These are phyloP conservation scores for Tetanocera ferruginea DNA, from an alignment of 2,888 invertebrate genomes.

Conservation along the genomic window DNA sequence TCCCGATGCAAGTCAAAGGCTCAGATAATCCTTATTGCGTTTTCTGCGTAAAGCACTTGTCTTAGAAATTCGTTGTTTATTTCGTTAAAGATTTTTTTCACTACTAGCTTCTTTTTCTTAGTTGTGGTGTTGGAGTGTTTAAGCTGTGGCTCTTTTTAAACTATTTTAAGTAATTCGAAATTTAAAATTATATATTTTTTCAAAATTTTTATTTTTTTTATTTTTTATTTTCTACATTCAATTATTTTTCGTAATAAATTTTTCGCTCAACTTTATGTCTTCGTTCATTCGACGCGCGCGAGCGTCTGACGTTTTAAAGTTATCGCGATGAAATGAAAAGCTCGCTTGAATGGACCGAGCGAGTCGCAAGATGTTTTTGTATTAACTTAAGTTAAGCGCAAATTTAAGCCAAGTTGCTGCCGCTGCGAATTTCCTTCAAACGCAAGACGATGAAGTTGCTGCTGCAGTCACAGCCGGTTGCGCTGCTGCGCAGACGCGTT, in stretches of 20 bases:
- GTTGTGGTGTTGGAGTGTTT: background rate
- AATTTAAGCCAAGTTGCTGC: slow-evolving; percentile 46
- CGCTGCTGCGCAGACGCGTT: background rate
- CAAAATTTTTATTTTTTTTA: slow-evolving; percentile 18
- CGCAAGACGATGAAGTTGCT: background rate
- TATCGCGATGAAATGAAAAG: slow-evolving; percentile 70
- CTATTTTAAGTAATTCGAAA: too few species aligned
- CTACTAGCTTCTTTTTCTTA: background rate
- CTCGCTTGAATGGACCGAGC: slow-evolving; percentile 68
- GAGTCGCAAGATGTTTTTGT: slow-evolving; percentile 68
- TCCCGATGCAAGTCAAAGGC: too few species aligned
- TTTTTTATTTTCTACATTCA: background rate
- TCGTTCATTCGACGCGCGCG: slow-evolving; percentile 54
- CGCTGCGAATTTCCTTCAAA: slow-evolving; percentile 7
- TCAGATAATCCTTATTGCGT: too few species aligned
- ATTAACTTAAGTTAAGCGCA: slow-evolving; percentile 37
- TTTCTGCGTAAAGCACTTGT: too few species aligned
- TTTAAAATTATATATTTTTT: background rate
- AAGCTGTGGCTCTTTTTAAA: background rate
- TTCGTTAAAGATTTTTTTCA: too few species aligned
- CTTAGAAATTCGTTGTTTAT: too few species aligned
- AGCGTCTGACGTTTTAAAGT: slow-evolving; percentile 66
- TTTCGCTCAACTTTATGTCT: slow-evolving; percentile 33
- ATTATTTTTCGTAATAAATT: slow-evolving; percentile 11
- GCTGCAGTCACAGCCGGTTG: slow-evolving; percentile 24